Percentiles rank a stretch among this genome's conserved stretches.
phyloP scores from a whole-genome alignment of 2,113 vertebrate genomes.

The Alethe diademata region DNA sequence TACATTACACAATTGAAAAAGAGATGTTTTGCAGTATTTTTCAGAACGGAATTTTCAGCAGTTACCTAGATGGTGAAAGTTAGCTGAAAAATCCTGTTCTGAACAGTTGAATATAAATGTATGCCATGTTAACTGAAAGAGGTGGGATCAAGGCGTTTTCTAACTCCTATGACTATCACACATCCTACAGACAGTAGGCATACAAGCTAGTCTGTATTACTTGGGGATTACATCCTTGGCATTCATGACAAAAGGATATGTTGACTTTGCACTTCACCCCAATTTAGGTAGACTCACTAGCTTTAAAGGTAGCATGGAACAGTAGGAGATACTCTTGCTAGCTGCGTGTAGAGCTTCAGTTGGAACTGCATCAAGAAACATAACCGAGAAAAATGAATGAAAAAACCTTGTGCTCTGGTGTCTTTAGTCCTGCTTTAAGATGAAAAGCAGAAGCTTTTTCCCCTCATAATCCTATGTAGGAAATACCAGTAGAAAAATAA shows the following conservation, averaged over 20 bases:
- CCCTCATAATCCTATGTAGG: neutral
- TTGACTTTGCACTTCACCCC: neutral
- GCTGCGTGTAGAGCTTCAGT: neutral
- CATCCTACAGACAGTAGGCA: neutral
- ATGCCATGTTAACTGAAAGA: neutral
- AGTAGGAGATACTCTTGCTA: neutral
- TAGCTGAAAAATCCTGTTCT: neutral
- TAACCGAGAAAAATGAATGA: neutral
- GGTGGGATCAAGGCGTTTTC: neutral
- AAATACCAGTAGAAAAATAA: neutral
- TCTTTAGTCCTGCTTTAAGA: neutral
- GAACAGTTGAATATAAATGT: neutral
- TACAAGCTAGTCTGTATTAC: neutral
- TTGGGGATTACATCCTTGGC: neutral
- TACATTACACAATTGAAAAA: neutral
- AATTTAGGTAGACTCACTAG: neutral
- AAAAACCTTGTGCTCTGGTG: neutral
- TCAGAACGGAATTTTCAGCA: neutral
- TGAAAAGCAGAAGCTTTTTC: neutral
- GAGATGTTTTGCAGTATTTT: neutral
- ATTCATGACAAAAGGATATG: neutral
- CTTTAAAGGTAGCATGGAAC: neutral
- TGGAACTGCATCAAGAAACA: neutral
- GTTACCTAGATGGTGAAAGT: neutral
- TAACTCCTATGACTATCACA: neutral